These are phyloP conservation scores for Enteromius unitaeniatus DNA, from an alignment of 2,797 vertebrate genomes.

Conservation along the genomic window DNA sequence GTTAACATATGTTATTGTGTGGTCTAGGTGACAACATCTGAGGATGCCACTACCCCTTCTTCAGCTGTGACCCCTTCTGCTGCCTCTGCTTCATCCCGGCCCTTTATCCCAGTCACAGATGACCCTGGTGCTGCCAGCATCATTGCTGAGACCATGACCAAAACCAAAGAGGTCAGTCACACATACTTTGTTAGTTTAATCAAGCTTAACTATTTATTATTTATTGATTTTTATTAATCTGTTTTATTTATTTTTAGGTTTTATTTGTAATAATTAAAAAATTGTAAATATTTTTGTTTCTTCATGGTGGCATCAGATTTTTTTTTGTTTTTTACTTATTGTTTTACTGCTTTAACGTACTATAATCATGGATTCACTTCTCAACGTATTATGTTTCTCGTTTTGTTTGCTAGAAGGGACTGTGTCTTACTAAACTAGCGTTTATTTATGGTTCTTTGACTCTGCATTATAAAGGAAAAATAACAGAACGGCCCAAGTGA, in stretches of 20 bases:
- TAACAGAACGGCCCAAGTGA: neutral
- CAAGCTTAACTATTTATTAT: neutral
- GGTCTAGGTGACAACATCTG: constrained; percentile 84
- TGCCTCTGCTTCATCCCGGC: constrained; percentile 89
- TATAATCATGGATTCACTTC: neutral
- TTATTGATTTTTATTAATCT: neutral
- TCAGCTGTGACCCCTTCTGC: constrained; percentile 95
- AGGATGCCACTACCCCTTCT: constrained; percentile 91
- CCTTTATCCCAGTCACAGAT: constrained; percentile 98
- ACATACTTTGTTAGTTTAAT: neutral
- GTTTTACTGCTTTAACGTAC: too few species aligned
- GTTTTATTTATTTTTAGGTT: neutral
- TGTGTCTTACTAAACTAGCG: neutral
- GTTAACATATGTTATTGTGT: constrained; percentile 15
- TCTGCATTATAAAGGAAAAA: neutral
- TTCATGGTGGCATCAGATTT: too few species aligned
- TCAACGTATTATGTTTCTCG: neutral
- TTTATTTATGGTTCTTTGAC: neutral
- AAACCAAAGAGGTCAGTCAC: constrained; percentile 91
- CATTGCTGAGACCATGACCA: constrained; percentile 99
- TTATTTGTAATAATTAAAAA: neutral
- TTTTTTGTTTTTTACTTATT: neutral
- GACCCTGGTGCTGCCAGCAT: constrained; percentile 98
- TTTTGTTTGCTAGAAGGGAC: neutral
- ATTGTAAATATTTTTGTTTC: neutral